Percentiles rank a stretch among this genome's conserved stretches.
Conservation (phyloP, 2,113 vertebrate genomes). For the Sceloporus undulatus region DNA sequence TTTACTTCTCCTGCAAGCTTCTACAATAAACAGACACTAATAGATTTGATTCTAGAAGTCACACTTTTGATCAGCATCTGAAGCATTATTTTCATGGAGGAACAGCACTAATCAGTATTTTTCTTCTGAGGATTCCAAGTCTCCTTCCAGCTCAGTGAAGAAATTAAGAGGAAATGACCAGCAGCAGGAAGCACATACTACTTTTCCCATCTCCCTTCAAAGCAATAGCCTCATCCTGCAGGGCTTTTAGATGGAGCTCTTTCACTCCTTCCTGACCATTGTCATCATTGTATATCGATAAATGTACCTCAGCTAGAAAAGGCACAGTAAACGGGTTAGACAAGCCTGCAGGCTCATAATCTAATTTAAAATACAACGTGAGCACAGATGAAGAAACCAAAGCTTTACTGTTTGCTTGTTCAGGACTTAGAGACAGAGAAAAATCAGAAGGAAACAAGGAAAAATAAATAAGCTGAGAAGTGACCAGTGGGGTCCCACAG, state of each 20-base stretch:
- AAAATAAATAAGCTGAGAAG: background rate
- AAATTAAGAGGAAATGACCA: background rate
- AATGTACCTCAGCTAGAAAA: background rate
- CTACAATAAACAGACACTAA: background rate
- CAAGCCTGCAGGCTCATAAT: slow-evolving; percentile 1
- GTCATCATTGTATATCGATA: slow-evolving; percentile 9
- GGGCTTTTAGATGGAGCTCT: background rate
- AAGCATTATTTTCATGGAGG: background rate
- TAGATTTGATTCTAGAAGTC: background rate
- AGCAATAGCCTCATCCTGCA: background rate
- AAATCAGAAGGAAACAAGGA: background rate
- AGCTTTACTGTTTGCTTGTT: background rate
- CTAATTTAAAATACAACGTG: slow-evolving; percentile 12
- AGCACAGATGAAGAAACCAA: background rate
- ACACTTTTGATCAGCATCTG: background rate
- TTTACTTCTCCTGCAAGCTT: background rate
- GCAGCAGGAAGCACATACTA: background rate
- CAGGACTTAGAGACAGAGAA: background rate
- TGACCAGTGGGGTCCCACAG: too few relatives aligned
- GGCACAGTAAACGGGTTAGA: slow-evolving; percentile 1
- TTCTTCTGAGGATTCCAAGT: background rate
- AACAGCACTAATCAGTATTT: background rate
- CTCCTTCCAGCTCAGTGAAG: background rate
- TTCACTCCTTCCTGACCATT: background rate
- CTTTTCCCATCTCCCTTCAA: background rate